A percentile compares a stretch with the other conserved stretches of the same genome.
These are phyloP conservation scores for Carpatolechia fugitivella DNA, from an alignment of 2,888 invertebrate genomes.

Conservation along the genomic window DNA sequence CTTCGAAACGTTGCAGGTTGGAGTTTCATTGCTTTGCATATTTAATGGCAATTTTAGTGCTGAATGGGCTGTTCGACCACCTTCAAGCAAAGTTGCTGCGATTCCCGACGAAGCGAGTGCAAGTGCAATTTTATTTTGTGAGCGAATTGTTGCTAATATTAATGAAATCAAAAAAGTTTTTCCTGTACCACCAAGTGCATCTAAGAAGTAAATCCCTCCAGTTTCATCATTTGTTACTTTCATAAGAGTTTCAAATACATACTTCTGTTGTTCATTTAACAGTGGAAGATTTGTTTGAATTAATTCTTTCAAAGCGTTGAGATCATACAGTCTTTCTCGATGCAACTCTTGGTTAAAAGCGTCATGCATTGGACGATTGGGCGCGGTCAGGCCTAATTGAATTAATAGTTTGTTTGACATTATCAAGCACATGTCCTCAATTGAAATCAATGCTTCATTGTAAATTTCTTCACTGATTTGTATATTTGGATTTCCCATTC, in stretches of 20 bases:
- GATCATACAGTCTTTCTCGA: conserved; percentile 27
- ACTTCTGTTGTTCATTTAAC: conserved; percentile 31
- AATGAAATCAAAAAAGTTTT: conserved; percentile 28
- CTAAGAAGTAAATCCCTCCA: conserved; percentile 30
- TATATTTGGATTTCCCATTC: conserved; percentile 24
- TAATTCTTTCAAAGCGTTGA: conserved; percentile 27
- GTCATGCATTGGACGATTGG: conserved; percentile 20
- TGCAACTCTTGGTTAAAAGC: conserved; percentile 20
- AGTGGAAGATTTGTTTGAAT: conserved; percentile 31
- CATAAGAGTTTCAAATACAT: conserved; percentile 30
- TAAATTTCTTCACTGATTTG: conserved; percentile 27
- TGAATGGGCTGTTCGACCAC: conserved; percentile 35
- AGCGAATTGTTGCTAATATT: conserved; percentile 28
- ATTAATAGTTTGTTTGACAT: conserved; percentile 32
- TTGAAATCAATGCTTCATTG: conserved; percentile 26
- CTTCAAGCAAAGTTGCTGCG: conserved; percentile 30
- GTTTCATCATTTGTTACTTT: conserved; percentile 29
- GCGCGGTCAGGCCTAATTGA: conserved; percentile 28
- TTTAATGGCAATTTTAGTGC: conserved; percentile 36
- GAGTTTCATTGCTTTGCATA: conserved; percentile 29
- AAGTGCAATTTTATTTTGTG: conserved; percentile 25
- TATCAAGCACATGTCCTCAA: conserved; percentile 31
- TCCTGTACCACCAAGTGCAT: conserved; percentile 26
- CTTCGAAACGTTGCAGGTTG: conserved; percentile 30
- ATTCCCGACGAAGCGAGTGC: conserved; percentile 27